phyloP scores from a whole-genome alignment of 2,888 invertebrate genomes.

The Hipparchia semele region DNA sequence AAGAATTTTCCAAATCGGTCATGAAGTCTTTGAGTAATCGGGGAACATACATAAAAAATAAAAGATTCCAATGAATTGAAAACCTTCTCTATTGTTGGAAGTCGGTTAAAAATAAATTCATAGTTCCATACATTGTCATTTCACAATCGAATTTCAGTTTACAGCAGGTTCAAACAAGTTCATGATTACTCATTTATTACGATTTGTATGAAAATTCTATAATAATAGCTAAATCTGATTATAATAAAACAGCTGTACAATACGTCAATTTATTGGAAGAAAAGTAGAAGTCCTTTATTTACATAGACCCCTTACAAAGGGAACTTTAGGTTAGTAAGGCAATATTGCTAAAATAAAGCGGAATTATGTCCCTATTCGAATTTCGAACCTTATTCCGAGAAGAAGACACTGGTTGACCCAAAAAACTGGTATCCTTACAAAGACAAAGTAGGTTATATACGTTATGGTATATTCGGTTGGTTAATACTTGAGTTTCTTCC shows the following conservation, averaged over 20 bases:
- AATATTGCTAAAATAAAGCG: background rate
- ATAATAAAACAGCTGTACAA: constrained; percentile 7
- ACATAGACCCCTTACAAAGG: background rate
- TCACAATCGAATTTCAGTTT: background rate
- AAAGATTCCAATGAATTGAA: too few species aligned
- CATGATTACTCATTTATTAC: background rate
- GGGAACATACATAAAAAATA: too few species aligned
- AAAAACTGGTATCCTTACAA: constrained; percentile 49
- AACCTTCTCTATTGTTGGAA: too few species aligned
- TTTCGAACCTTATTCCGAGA: constrained; percentile 2
- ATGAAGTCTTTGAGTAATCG: too few species aligned
- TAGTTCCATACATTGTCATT: background rate
- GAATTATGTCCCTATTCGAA: too few species aligned
- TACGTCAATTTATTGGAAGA: background rate
- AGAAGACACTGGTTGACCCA: constrained; percentile 65
- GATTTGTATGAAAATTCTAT: background rate
- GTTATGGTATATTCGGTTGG: constrained; percentile 40
- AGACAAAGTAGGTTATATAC: constrained; percentile 42
- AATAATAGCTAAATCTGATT: background rate
- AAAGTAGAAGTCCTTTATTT: background rate
- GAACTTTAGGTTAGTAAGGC: background rate
- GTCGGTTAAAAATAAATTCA: background rate
- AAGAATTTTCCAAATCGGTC: too few species aligned
- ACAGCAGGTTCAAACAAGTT: constrained; percentile 7
- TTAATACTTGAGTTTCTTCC: constrained; percentile 32